phyloP scores from a whole-genome alignment of 2,888 invertebrate genomes.

The Spicauda simplicius region DNA sequence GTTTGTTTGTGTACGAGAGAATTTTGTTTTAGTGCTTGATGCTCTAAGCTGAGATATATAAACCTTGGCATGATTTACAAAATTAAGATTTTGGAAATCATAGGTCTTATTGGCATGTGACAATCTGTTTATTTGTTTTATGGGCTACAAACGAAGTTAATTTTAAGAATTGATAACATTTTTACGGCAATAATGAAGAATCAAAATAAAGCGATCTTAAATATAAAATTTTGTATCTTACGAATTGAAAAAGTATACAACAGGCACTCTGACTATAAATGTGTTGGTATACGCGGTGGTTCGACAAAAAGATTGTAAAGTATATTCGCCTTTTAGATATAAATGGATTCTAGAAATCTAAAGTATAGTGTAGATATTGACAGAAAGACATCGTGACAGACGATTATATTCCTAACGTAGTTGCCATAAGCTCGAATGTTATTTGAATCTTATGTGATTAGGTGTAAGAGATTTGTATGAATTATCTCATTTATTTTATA shows the following conservation, averaged over 20 bases:
- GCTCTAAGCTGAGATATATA: too few relatives aligned
- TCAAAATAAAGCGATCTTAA: too few relatives aligned
- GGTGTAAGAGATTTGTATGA: constrained; percentile 18
- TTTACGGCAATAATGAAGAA: too few relatives aligned
- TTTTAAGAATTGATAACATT: too few relatives aligned
- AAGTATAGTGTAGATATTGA: constrained; percentile 41
- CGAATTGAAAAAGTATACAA: not conserved
- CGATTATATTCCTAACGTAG: constrained; percentile 44
- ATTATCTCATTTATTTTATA: constrained; percentile 10
- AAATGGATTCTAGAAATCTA: constrained; percentile 14
- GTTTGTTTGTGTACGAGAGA: too few relatives aligned
- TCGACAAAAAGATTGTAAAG: constrained; percentile 14
- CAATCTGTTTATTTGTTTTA: too few relatives aligned
- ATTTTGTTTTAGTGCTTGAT: too few relatives aligned
- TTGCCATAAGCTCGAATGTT: constrained; percentile 52
- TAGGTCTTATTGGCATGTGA: too few relatives aligned
- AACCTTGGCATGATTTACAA: too few relatives aligned
- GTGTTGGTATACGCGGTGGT: not conserved
- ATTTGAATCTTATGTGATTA: constrained; percentile 41
- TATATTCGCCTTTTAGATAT: constrained; percentile 24
- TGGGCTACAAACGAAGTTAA: too few relatives aligned
- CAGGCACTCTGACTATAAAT: not conserved
- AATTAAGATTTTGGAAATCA: too few relatives aligned
- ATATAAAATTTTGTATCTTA: not conserved
- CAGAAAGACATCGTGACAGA: constrained; percentile 40